A percentile compares a stretch with the other conserved stretches of the same genome.
Evolutionary conservation across 2,797 vertebrate species (phyloP).

Genomic region (Halcyon smyrnensis): DNA sequence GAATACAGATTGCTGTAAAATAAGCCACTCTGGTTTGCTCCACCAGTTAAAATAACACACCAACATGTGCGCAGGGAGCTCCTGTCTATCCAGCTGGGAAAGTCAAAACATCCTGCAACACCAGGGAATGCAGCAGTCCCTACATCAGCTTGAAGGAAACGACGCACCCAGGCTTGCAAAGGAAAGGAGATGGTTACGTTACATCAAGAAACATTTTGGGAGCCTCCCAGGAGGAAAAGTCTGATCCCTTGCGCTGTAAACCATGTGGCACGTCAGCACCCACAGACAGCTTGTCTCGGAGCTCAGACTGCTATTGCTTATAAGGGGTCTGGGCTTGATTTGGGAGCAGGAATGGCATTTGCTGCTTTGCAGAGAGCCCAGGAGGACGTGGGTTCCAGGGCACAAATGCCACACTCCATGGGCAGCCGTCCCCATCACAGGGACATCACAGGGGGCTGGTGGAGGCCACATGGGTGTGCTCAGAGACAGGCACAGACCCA

Average conservation of each 20-base stretch:
- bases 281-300: background rate
- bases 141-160: background rate
- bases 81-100: constrained; percentile 6
- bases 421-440: fast-evolving
- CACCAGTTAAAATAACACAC: background rate
- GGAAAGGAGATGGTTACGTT: background rate
- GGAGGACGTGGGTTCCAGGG: fast-evolving
- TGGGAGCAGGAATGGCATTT: background rate
- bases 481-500: background rate
- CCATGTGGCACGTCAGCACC: background rate
- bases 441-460: background rate
- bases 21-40: background rate
- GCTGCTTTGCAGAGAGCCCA: background rate
- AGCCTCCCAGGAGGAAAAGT: background rate
- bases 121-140: background rate
- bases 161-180: background rate
- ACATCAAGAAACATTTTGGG: background rate
- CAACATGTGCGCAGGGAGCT: background rate
- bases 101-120: constrained; percentile 34
- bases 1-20: background rate
- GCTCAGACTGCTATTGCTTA: background rate
- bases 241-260: background rate
- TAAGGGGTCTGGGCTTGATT: background rate
- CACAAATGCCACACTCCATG: fast-evolving
- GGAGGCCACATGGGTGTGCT: fast-evolving